Evolutionary conservation across 2,113 vertebrate genomes (phyloP), one percentile per base, ranked within the genome.

Genomic region (Mus pahari): DNA sequence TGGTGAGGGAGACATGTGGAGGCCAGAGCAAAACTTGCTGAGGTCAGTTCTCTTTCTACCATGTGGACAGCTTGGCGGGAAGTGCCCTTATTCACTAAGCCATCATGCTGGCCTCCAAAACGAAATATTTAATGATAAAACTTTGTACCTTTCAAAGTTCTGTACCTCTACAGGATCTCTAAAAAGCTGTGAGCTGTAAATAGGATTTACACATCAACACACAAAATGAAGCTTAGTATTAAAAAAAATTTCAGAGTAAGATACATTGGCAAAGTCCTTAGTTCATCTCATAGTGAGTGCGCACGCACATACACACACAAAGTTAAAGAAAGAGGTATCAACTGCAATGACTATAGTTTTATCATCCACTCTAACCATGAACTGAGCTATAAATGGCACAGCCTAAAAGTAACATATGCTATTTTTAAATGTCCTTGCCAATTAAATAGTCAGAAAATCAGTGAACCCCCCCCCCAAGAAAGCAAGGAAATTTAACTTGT

Each of bases 401-500:
- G 92, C 90, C 89, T 90, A 94, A 86, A 95, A 74, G 78, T 26
- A 96, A 97, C 73, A 75, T 53, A 26, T 78, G 94, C 78, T 92
- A 70, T 93, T 92, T 93, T 94, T 84, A 94, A 93, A 91, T 75
- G 55, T 81, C 87, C 82, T 92, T 92, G 79, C 83, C 95, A 97
- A 96, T 94, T 95, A 96, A 93, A 70, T 88, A 94, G 81, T 84
- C 78, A 91, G 83, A 94, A 96, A 96, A 86, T 83, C 92, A 96
- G 89, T 78, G 89, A 88, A 91, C 24, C 71, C 19, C 70, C 71
- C 86, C n/a, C 70, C 88, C 45, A 88, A 95, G 82, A 97, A 97
- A 55, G 86, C 64, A 68, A 89, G 95, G 89, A 94, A 96, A 96
- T 92, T 81, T 91, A 95, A 92, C 88, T 87, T 91, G 74, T 75